Evolutionary conservation across 2,888 invertebrate species (phyloP).

Genomic region (Eristalis intricaria): DNA sequence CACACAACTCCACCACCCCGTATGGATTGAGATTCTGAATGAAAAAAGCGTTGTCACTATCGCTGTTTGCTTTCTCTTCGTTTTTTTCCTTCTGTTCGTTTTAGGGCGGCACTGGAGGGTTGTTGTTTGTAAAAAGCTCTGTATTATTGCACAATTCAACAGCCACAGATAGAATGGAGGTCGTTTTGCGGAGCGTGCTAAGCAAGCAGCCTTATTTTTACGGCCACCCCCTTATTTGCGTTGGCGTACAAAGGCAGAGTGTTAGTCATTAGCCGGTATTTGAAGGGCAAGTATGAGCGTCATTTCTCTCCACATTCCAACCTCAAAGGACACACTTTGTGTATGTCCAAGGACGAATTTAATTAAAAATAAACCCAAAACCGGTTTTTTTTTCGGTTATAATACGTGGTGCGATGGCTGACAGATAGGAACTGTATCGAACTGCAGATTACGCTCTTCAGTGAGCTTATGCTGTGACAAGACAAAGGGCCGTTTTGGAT

Average conservation of each 20-base stretch:
- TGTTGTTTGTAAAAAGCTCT: slow-evolving; percentile 64
- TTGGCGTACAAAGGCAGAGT: slow-evolving; percentile 56
- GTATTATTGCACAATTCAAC: slow-evolving; percentile 67
- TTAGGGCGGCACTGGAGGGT: slow-evolving; percentile 28
- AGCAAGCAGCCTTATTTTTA: slow-evolving; percentile 38
- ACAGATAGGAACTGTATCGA: slow-evolving; percentile 15
- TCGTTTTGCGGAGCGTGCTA: slow-evolving; percentile 49
- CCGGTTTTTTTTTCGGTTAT: slow-evolving; percentile 1
- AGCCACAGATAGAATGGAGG: slow-evolving; percentile 63
- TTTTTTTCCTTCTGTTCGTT: slow-evolving; percentile 9
- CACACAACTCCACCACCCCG: slow-evolving; percentile 37
- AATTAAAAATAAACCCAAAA: slow-evolving; percentile 62
- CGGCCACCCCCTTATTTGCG: slow-evolving; percentile 42
- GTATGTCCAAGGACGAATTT: slow-evolving; percentile 52
- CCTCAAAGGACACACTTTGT: neutral
- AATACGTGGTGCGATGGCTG: neutral
- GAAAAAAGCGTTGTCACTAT: slow-evolving; percentile 65
- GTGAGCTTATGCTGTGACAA: slow-evolving; percentile 21
- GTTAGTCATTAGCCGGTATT: slow-evolving; percentile 64
- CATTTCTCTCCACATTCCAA: neutral
- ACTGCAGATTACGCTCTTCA: slow-evolving; percentile 41
- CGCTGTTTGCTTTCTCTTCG: slow-evolving; percentile 43
- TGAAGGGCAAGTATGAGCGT: neutral
- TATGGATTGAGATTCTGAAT: slow-evolving; percentile 62
- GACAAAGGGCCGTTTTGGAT: slow-evolving; percentile 32